These are phyloP conservation scores for Argentina silus DNA, from an alignment of 2,797 vertebrate species.

Conservation along the genomic window DNA sequence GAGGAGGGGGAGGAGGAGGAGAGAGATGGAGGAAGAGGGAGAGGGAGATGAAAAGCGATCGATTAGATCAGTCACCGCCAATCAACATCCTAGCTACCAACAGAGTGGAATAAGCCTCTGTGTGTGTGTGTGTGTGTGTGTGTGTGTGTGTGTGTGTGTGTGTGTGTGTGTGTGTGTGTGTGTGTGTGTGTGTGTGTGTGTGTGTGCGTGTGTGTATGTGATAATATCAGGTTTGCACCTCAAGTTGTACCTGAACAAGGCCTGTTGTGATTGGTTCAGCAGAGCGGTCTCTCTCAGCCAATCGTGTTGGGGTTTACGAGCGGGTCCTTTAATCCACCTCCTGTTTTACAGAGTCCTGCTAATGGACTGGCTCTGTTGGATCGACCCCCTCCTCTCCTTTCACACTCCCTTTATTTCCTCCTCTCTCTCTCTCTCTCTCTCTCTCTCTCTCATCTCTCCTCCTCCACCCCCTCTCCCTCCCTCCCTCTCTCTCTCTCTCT, in stretches of 20 bases:
- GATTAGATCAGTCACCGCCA: background rate
- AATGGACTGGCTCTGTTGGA: constrained; percentile 89
- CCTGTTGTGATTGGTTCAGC: constrained; percentile 73
- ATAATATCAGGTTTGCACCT: no score
- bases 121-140: background rate
- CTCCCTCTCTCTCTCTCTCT: constrained; percentile 62
- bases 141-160: constrained; percentile 21
- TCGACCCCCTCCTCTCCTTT: constrained; percentile 60
- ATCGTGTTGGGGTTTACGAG: constrained; percentile 68
- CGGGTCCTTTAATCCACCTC: constrained; percentile 18
- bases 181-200: no score
- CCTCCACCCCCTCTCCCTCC: constrained; percentile 42
- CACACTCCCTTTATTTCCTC: background rate
- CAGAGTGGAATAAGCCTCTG: constrained; percentile 17
- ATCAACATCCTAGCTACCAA: background rate
- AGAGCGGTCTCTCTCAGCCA: constrained; percentile 76
- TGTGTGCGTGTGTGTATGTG: no score
- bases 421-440: constrained; percentile 66
- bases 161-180: no score
- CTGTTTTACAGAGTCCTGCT: constrained; percentile 87
- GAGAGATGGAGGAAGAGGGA: background rate
- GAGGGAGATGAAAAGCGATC: constrained; percentile 1
- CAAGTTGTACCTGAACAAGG: constrained; percentile 12
- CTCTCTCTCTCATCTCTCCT: constrained; percentile 80
- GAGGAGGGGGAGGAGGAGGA: background rate